Evolutionary conservation across 2,113 vertebrate species (phyloP), one percentile per base, ranked within the genome.

Genomic region (Dolichallabes microphthalmus): DNA sequence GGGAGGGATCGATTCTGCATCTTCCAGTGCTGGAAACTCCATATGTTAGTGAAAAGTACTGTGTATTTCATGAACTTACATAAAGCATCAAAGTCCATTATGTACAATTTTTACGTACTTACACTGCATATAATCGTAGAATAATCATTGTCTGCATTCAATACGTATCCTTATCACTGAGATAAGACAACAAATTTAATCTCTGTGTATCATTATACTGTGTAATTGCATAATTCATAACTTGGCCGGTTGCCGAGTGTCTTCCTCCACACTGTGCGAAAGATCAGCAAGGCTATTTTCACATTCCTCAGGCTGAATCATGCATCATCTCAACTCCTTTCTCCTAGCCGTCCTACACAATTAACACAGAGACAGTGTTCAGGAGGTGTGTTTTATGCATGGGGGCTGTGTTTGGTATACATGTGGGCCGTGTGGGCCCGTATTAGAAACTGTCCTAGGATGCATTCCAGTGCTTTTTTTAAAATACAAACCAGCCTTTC

Each of bases 181-280:
- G 27, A 57, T 77, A 20, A 77, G 53, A 57, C 74, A 57, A 14
- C 17, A 57, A 77, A 78, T 53, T 78, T 69, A 15, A 55, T 82
- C 52, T 68, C 50, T 71, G 22, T 58, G 81, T 82, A 25, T 69
- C n/a, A 50, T 63, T 25, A 27, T 50, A n/a, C 63, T 78, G 53
- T 78, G 53, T 78, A 78, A 58, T 64, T 81, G 60, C 80, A 64
- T 66, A 64, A 63, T 27, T 60, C 32, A 3, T 39, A 8, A n/a
- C 32, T 25, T 76, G 73, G 73, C 82, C 53, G 57, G 57, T 20
- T 30, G 71, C 82, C 73, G 58, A 53, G 25, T 5, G 32, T 74
- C 32, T 83, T 73, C 82, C 73, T 87, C 76, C 82, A 55, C 76
- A 61, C 14, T 82, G 78, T 80, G 77, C 80, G 75, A 64, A 69